Conservation (phyloP, 2,797 vertebrate species). For the Hyperoplus lanceolatus region DNA sequence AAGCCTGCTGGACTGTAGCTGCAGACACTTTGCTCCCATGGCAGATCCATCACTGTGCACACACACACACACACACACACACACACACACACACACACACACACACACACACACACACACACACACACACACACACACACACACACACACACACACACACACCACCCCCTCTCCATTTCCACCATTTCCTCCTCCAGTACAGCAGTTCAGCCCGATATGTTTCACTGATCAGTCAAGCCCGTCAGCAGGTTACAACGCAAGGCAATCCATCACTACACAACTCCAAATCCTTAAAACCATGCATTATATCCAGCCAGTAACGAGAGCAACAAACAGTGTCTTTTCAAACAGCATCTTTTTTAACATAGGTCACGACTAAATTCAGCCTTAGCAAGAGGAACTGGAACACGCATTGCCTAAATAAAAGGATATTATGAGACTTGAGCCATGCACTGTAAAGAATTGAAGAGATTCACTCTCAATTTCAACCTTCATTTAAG, state of each 20-base stretch:
- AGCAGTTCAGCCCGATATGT: slow-evolving; percentile 47
- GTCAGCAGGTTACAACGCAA: slow-evolving; percentile 57
- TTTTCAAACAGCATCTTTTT: not conserved
- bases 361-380: not conserved
- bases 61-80: slow-evolving; percentile 13
- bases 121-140: no score
- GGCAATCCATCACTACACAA: slow-evolving; percentile 61
- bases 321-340: not conserved
- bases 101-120: no score
- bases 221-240: slow-evolving; percentile 67
- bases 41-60: slow-evolving; percentile 65
- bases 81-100: slow-evolving; percentile 7
- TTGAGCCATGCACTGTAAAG: slow-evolving; percentile 1
- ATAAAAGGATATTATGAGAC: not conserved
- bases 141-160: slow-evolving; percentile 2
- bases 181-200: slow-evolving; percentile 28
- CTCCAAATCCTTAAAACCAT: slow-evolving; percentile 13
- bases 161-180: slow-evolving; percentile 28
- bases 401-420: not conserved
- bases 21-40: slow-evolving; percentile 40
- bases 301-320: slow-evolving; percentile 7
- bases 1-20: slow-evolving; percentile 47
- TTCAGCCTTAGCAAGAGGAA: not conserved
- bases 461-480: not conserved
- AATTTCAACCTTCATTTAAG: not conserved